Conservation (phyloP, 2,113 vertebrate genomes). For the Malurus melanocephalus region DNA sequence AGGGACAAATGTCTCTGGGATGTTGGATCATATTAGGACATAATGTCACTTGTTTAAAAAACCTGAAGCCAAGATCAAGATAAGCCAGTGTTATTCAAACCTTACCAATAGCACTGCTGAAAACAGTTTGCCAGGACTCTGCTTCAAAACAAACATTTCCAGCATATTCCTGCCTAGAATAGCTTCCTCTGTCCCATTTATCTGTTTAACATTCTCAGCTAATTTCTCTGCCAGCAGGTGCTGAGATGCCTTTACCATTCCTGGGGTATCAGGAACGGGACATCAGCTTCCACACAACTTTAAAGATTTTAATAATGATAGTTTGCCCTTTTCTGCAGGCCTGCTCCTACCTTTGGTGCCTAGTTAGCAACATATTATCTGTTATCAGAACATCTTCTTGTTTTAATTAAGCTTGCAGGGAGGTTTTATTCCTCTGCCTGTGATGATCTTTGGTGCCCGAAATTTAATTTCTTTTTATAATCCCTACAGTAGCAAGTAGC, state of each 20-base stretch:
- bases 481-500: not conserved
- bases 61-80: not conserved
- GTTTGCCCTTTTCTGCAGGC: not conserved
- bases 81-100: not conserved
- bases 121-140: not conserved
- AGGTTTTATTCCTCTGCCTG: conserved; percentile 3
- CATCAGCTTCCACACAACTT: not conserved
- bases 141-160: not conserved
- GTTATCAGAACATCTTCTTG: not conserved
- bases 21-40: not conserved
- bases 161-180: not conserved
- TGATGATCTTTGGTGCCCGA: not conserved
- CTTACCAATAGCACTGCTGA: not conserved
- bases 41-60: not conserved
- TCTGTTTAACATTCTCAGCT: not conserved
- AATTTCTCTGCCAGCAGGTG: not conserved
- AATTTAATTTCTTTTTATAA: conserved; percentile 31
- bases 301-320: not conserved
- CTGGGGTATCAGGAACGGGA: not conserved
- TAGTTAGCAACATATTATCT: not conserved
- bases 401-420: conserved; percentile 17
- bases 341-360: not conserved
- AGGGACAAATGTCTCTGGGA: not conserved
- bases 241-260: not conserved
- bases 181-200: not conserved